phyloP scores from a whole-genome alignment of 2,888 invertebrate species.

The Oligia strigilis region DNA sequence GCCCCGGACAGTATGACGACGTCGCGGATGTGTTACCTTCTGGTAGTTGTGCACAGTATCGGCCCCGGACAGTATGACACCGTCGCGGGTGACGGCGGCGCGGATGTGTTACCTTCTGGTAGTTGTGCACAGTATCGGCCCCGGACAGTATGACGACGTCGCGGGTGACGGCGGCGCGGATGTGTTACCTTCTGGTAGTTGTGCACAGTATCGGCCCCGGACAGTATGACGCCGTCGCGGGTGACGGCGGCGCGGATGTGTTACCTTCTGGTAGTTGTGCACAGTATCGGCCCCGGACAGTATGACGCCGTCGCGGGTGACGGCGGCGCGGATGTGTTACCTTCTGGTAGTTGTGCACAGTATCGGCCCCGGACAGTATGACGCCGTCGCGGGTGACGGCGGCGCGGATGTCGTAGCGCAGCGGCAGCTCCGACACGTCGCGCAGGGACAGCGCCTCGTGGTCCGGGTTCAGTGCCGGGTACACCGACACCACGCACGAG shows the following conservation, averaged over 20 bases:
- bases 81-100: too few species aligned
- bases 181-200: constrained; percentile 91
- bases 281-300: constrained; percentile 95
- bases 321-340: constrained; percentile 94
- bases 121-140: constrained; percentile 94
- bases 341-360: constrained; percentile 93
- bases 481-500: constrained; percentile 98
- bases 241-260: constrained; percentile 96
- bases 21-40: constrained; percentile 92
- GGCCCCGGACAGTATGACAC: constrained; percentile 95
- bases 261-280: constrained; percentile 91
- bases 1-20: constrained; percentile 95
- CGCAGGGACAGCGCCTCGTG: constrained; percentile 97
- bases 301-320: constrained; percentile 96
- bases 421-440: constrained; percentile 92
- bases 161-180: constrained; percentile 97
- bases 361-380: constrained; percentile 94
- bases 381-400: constrained; percentile 98
- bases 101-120: constrained; percentile 91
- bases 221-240: constrained; percentile 96
- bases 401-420: constrained; percentile 94
- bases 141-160: constrained; percentile 96
- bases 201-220: constrained; percentile 94
- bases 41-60: constrained; percentile 94
- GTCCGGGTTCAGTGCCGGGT: constrained; percentile 98